Percentiles rank a stretch among this genome's conserved stretches.
phyloP scores from a whole-genome alignment of 2,888 invertebrate species.

The Drosophila tripunctata region DNA sequence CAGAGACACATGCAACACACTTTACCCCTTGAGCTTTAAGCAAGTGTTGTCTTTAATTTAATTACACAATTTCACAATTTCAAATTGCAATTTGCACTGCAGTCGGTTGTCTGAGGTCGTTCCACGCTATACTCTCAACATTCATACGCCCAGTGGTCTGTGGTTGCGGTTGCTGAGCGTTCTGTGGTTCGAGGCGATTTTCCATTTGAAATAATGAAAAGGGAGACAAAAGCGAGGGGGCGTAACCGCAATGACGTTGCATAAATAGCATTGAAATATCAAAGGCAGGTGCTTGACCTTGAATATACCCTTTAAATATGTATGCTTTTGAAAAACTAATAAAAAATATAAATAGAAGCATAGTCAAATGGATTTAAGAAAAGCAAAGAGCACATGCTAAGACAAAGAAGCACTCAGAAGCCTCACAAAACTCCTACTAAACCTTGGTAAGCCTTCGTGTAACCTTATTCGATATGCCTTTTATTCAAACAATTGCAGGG shows the following conservation, averaged over 20 bases:
- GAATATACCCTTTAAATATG: slow-evolving; percentile 28
- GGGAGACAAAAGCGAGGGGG: slow-evolving; percentile 6
- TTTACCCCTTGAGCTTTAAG: neutral
- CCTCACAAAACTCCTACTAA: no score
- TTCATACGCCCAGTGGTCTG: slow-evolving; percentile 18
- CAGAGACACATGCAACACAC: neutral
- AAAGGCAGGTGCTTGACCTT: slow-evolving; percentile 12
- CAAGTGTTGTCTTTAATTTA: slow-evolving; percentile 49
- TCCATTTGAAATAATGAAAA: neutral
- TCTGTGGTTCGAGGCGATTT: slow-evolving; percentile 11
- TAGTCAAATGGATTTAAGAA: no score
- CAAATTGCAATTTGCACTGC: slow-evolving; percentile 53
- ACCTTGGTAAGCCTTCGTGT: no score
- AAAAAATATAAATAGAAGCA: no score
- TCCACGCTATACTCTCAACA: slow-evolving; percentile 25
- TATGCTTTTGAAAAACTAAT: neutral
- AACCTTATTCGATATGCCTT: no score
- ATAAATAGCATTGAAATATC: slow-evolving; percentile 46
- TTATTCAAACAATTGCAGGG: neutral
- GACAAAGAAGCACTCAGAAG: no score
- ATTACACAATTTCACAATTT: slow-evolving; percentile 59
- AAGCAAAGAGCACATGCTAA: no score
- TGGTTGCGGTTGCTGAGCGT: slow-evolving; percentile 22
- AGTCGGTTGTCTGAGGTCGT: slow-evolving; percentile 53
- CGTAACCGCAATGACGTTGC: slow-evolving; percentile 72